A percentile compares a stretch with the other conserved stretches of the same genome.
phyloP scores from a whole-genome alignment of 2,888 invertebrate species.

The Hydrotaea cyrtoneurina region DNA sequence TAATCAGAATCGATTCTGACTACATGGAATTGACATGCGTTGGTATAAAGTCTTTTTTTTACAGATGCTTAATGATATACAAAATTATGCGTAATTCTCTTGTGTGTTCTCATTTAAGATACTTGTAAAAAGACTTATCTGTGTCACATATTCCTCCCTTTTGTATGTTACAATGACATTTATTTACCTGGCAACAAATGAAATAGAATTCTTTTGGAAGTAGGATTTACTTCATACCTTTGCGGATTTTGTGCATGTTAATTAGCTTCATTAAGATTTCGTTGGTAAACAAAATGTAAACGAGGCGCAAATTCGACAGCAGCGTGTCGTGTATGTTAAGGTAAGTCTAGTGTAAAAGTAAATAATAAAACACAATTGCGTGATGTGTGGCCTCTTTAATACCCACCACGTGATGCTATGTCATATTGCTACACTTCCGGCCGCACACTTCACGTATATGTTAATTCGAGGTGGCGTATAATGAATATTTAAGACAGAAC shows the following conservation, averaged over 20 bases:
- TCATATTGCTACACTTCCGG: neutral
- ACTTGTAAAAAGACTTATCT: no score
- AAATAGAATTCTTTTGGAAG: neutral
- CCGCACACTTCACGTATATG: neutral
- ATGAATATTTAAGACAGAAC: neutral
- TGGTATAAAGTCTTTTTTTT: no score
- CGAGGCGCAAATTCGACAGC: neutral
- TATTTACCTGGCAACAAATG: no score
- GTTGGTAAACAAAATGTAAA: neutral
- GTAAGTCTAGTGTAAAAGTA: neutral
- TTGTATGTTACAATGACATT: no score
- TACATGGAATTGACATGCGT: no score
- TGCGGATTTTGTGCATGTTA: no score
- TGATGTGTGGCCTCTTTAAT: slow-evolving; percentile 4
- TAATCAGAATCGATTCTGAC: no score
- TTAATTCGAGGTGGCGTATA: neutral
- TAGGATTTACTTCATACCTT: neutral
- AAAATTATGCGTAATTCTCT: no score
- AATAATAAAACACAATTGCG: neutral
- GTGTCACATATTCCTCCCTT: no score
- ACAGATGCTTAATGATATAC: no score
- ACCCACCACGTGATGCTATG: neutral
- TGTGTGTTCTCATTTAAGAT: no score
- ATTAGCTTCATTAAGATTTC: neutral
- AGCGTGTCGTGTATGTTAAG: neutral